Evolutionary conservation across 2,888 invertebrate species (phyloP).

Genomic region (Dolomedes plantarius): DNA sequence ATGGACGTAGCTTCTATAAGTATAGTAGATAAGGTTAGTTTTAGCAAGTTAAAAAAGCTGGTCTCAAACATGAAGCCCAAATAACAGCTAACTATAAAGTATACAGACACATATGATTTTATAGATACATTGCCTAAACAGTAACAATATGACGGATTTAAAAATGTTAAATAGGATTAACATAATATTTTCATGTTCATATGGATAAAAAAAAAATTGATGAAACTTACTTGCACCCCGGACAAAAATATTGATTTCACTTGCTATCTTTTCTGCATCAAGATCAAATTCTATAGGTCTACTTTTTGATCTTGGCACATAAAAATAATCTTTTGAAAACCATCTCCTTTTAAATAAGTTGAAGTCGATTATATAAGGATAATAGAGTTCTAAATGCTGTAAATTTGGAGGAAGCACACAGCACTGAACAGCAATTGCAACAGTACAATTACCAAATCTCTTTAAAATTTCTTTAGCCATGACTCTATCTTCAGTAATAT

Average conservation of each 20-base stretch:
- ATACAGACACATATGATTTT: no score
- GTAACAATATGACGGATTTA: no score
- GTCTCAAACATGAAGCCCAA: no score
- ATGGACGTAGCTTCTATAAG: no score
- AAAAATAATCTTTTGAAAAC: not conserved
- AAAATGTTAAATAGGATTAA: no score
- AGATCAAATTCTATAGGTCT: not conserved
- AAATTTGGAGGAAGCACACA: not conserved
- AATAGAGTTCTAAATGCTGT: not conserved
- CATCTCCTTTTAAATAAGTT: not conserved
- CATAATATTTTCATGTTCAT: no score
- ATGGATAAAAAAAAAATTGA: no score
- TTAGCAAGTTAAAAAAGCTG: no score
- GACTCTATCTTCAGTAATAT: not conserved
- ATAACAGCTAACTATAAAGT: no score
- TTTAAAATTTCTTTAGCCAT: not conserved
- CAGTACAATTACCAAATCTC: not conserved
- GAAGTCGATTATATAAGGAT: not conserved
- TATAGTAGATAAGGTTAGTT: no score
- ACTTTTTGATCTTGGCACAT: not conserved
- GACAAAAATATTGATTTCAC: not conserved
- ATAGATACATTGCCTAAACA: no score
- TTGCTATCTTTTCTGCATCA: not conserved
- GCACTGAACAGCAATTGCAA: not conserved
- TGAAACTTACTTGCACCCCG: not conserved